These are phyloP conservation scores for Catharus fuscescens DNA, from an alignment of 2,113 vertebrate genomes.

Conservation along the genomic window DNA sequence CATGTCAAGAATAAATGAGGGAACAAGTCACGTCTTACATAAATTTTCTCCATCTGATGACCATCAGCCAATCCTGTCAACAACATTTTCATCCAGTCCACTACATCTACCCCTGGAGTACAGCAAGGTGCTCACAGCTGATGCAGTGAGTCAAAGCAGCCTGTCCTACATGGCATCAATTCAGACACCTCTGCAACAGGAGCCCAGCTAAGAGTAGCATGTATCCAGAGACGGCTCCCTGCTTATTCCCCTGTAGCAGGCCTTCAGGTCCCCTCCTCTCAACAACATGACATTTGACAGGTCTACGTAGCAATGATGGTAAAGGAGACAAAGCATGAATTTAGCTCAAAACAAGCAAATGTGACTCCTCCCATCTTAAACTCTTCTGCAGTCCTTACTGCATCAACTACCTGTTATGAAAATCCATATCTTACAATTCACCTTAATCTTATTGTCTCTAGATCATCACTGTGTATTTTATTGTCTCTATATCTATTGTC, in stretches of 20 bases:
- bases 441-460: neutral
- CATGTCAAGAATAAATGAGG: neutral
- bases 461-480: neutral
- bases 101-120: neutral
- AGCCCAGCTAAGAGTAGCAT: neutral
- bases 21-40: fast-evolving
- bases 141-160: neutral
- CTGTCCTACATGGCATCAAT: neutral
- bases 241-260: neutral
- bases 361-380: neutral
- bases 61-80: neutral
- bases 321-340: neutral
- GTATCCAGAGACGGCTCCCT: neutral
- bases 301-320: neutral
- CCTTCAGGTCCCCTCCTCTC: neutral
- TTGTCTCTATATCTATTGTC: neutral
- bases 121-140: fast-evolving
- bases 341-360: neutral
- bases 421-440: neutral
- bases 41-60: neutral
- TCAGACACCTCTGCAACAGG: neutral
- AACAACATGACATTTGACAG: neutral
- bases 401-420: neutral
- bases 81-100: neutral
- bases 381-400: neutral